Conservation (phyloP, 2,888 invertebrate genomes). For the Metalampra italica region DNA sequence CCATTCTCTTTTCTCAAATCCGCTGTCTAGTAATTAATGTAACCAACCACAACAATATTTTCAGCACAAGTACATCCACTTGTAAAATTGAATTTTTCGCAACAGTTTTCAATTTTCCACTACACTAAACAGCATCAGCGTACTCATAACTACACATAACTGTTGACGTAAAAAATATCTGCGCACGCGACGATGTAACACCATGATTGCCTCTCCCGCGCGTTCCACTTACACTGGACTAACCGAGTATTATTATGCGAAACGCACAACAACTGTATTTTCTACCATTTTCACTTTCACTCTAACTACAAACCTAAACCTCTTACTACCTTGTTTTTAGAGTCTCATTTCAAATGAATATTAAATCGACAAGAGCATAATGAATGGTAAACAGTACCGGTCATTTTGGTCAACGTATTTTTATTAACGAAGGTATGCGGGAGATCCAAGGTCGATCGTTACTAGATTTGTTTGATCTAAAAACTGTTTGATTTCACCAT, state of each 20-base stretch:
- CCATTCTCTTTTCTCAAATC: too few species aligned
- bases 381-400: conserved; percentile 6
- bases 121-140: not conserved
- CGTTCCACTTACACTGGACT: conserved; percentile 36
- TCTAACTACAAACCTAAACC: conserved; percentile 4
- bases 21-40: not conserved
- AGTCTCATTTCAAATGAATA: conserved; percentile 5
- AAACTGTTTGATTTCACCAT: conserved; percentile 3
- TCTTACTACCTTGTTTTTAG: conserved; percentile 3
- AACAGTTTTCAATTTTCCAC: conserved; percentile 3
- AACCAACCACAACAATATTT: not conserved
- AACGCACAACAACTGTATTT: conserved; percentile 14
- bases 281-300: conserved; percentile 15
- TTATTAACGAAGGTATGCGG: conserved; percentile 5
- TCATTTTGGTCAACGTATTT: conserved; percentile 13
- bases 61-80: not conserved
- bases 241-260: conserved; percentile 19
- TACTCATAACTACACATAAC: not conserved
- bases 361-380: not conserved
- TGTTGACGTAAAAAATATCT: conserved; percentile 15
- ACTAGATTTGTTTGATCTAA: not conserved
- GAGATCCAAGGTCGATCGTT: conserved; percentile 7
- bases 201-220: conserved; percentile 44
- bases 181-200: conserved; percentile 27
- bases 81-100: not conserved